Evolutionary conservation across 2,888 invertebrate species (phyloP).

Genomic region (Dusona sp.): DNA sequence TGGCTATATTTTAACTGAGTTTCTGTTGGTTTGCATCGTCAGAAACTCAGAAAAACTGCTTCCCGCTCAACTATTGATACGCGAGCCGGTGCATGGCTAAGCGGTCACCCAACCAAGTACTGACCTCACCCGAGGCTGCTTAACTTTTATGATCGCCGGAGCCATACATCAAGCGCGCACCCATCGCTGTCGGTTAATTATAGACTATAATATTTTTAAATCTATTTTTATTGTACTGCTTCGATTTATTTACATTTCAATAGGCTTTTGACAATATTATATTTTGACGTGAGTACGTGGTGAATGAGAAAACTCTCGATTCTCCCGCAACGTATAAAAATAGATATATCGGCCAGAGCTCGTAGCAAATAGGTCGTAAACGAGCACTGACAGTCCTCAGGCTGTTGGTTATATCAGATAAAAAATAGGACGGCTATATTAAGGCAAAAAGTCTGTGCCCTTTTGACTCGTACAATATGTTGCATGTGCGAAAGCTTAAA

Average conservation of each 20-base stretch:
- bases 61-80: too few relatives aligned
- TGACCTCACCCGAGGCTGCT: too few relatives aligned
- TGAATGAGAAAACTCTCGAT: background rate
- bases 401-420: conserved; percentile 38
- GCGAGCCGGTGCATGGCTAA: too few relatives aligned
- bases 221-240: background rate
- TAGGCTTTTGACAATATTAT: background rate
- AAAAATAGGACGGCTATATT: conserved; percentile 48
- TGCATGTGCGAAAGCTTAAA: background rate
- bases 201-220: background rate
- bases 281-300: background rate
- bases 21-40: too few relatives aligned
- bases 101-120: too few relatives aligned
- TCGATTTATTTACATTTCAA: conserved; percentile 9
- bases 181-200: too few relatives aligned
- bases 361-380: conserved; percentile 26
- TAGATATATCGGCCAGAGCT: conserved; percentile 29
- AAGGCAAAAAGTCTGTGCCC: conserved; percentile 43
- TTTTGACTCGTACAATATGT: conserved; percentile 12
- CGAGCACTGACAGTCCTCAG: conserved; percentile 22
- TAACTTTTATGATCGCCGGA: too few relatives aligned
- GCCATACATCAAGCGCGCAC: too few relatives aligned
- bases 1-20: too few relatives aligned
- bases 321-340: conserved; percentile 29
- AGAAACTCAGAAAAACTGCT: too few relatives aligned